Evolutionary conservation across 2,113 vertebrate species (phyloP).

Genomic region (Tyto alba): DNA sequence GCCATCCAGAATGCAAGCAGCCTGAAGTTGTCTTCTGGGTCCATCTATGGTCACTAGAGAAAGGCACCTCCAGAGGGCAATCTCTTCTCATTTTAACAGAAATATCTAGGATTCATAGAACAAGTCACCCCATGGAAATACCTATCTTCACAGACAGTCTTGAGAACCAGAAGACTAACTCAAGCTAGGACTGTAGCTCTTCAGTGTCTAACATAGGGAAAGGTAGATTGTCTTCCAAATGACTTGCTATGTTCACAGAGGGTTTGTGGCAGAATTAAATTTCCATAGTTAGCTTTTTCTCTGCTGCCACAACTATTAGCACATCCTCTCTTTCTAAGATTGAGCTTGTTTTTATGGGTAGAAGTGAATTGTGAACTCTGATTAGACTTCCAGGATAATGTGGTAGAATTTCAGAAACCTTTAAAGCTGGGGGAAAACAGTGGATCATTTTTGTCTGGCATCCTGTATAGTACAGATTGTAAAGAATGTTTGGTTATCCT

Average conservation of each 20-base stretch:
- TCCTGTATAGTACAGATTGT: not conserved
- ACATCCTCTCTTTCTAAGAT: not conserved
- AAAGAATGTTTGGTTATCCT: not conserved
- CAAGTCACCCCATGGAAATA: not conserved
- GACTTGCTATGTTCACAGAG: not conserved
- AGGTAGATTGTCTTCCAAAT: not conserved
- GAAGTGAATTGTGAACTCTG: not conserved
- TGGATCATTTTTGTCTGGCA: not conserved
- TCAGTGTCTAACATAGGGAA: not conserved
- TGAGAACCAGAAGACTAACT: not conserved
- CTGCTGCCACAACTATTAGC: not conserved
- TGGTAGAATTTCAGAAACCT: not conserved
- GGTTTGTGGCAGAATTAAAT: not conserved
- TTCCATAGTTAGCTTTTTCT: not conserved
- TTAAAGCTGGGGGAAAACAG: not conserved
- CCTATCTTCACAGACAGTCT: not conserved
- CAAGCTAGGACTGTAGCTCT: not conserved
- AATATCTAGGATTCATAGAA: not conserved
- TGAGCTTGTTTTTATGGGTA: not conserved
- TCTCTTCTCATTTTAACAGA: constrained; percentile 6
- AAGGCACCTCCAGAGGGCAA: constrained; percentile 52
- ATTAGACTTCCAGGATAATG: not conserved
- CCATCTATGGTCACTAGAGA: not conserved
- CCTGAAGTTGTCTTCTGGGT: not conserved
- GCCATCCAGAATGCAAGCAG: not conserved